Conservation (phyloP, 2,888 invertebrate species). For the Epistrophella euchroma region DNA sequence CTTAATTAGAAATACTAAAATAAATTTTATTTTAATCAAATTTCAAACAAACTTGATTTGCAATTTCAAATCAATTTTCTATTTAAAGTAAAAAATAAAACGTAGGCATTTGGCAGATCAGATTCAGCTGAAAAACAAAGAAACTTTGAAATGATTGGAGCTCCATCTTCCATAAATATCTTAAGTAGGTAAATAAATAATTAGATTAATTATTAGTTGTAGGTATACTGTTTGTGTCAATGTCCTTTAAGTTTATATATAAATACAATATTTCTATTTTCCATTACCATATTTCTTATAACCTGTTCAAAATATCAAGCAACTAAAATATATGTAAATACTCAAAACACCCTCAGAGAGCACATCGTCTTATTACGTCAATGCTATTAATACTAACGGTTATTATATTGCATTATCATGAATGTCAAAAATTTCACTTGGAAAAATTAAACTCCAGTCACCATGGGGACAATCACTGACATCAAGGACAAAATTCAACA, state of each 20-base stretch:
- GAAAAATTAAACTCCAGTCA: conserved; percentile 57
- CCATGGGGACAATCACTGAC: conserved; percentile 25
- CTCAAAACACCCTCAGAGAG: background rate
- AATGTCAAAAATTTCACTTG: conserved; percentile 53
- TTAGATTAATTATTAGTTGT: background rate
- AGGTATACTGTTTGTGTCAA: background rate
- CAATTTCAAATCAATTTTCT: conserved; percentile 1
- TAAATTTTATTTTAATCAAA: background rate
- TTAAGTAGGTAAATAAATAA: background rate
- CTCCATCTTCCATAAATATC: background rate
- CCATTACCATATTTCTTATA: background rate
- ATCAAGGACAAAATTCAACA: conserved; percentile 1
- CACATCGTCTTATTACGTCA: conserved; percentile 31
- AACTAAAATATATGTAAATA: background rate
- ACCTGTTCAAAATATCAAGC: conserved; percentile 1
- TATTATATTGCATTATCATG: conserved; percentile 62
- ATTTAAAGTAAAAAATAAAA: background rate
- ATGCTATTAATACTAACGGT: conserved; percentile 63
- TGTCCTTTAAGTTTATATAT: background rate
- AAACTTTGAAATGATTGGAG: background rate
- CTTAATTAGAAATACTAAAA: background rate
- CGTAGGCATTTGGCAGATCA: background rate
- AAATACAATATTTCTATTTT: background rate
- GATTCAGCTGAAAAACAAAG: background rate
- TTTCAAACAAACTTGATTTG: background rate